Evolutionary conservation across 2,113 vertebrate species (phyloP).

Genomic region (Trinectes maculatus): DNA sequence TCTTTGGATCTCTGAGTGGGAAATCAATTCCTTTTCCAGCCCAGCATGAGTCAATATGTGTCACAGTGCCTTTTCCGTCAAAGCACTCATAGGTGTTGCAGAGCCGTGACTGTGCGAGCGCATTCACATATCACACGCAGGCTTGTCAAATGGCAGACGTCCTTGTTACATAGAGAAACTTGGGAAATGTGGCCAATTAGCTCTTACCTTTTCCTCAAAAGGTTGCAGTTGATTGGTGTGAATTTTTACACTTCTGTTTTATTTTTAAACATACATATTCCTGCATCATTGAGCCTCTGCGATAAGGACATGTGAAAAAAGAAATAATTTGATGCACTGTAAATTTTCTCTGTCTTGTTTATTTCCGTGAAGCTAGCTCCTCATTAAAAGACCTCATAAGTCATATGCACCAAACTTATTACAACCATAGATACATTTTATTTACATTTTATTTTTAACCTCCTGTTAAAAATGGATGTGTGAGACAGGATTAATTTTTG

Average conservation of each 20-base stretch:
- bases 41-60: conserved; percentile 73
- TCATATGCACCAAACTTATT: background rate
- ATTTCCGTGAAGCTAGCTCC: background rate
- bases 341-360: background rate
- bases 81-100: conserved; percentile 58
- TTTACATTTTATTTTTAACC: no score
- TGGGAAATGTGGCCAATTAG: background rate
- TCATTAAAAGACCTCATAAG: background rate
- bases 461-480: no score
- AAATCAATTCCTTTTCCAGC: conserved; percentile 73
- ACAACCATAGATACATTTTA: conserved; percentile 1
- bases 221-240: background rate
- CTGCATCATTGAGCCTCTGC: background rate
- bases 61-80: conserved; percentile 62
- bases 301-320: background rate
- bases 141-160: conserved; percentile 16
- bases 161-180: background rate
- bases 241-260: background rate
- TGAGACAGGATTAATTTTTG: background rate
- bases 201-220: conserved; percentile 14
- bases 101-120: conserved; percentile 30
- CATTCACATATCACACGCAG: conserved; percentile 19
- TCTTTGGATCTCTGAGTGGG: conserved; percentile 60
- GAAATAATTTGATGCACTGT: background rate
- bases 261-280: background rate